Base-by-base conservation (phyloP, 2,888 invertebrate species). In the Idaea straminata region DNA sequence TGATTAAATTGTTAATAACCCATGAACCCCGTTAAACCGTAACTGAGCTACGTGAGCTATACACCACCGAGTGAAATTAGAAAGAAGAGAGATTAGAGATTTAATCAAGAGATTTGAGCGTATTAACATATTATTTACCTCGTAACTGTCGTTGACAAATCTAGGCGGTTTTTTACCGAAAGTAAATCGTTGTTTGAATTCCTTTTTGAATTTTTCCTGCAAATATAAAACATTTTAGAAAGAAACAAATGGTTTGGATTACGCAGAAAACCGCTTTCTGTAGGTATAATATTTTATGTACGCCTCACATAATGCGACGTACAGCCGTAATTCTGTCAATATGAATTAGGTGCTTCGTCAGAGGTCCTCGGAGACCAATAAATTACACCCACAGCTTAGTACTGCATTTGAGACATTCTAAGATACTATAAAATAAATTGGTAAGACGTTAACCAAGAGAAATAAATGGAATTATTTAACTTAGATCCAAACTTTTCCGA, bases 131-230 rank as follows among this genome's bases (percentile, higher is more conserved):
- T 64, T 57, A 62, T 68, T 70, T 77, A 92, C 92, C 86, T 93
- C 93, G 70, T 89, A 93, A 75, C 93, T 93, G 68, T 93, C 93
- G 71, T 89, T 89, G 10, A 82, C 81, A 66, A 85, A 89, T 85
- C 88, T 79, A 64, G 79, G 89, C n/a, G 83, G 82, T 65, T 88
- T 91, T 70, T 87, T 89, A 61, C 94, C 93, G 68, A 94, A 94
- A 3, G 95, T 94, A 74, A 96, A 95, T 5, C 96, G 93, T 77
- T 95, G 95, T 75, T 95, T 95, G 77, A 96, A 96, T 85, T 96
- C 96, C 62, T 96, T 94, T 83, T 96, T 96, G 86, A 96, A 96
- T 83, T 96, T 96, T 83, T 96, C 96, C 96, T 96, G 88, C 0
- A 91, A 88, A 72, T 73, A 76, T 69, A 65, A 57, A 66, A 35